Percentiles rank a stretch among this genome's conserved stretches.
Conservation (phyloP, 2,797 vertebrate genomes). For the Holocentrus rufus region DNA sequence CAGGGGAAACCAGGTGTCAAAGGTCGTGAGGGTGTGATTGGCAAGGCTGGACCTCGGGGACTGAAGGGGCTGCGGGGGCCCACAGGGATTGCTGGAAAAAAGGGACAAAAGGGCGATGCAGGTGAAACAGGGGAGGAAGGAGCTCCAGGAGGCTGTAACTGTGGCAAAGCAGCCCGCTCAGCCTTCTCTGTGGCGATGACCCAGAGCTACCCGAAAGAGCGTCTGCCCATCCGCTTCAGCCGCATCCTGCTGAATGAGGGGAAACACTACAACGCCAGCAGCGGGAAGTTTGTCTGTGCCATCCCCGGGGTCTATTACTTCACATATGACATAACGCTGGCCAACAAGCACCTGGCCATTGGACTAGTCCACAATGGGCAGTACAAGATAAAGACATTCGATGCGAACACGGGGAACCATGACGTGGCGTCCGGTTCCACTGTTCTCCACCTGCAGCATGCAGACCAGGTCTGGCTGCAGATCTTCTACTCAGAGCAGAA, state of each 20-base stretch:
- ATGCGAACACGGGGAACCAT: constrained; percentile 96
- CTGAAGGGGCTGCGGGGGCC: constrained; percentile 85
- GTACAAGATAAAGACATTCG: constrained; percentile 96
- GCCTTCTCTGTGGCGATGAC: constrained; percentile 96
- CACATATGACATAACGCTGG: constrained; percentile 94
- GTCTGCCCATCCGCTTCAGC: constrained; percentile 93
- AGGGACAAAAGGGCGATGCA: constrained; percentile 86
- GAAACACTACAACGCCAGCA: constrained; percentile 90
- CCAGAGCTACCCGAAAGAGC: constrained; percentile 94
- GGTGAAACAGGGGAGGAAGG: constrained; percentile 86
- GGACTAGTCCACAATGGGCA: constrained; percentile 96
- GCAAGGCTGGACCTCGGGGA: constrained; percentile 90
- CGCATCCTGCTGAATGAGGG: constrained; percentile 96
- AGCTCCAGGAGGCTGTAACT: constrained; percentile 88
- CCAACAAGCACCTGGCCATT: constrained; percentile 96
- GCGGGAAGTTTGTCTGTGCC: constrained; percentile 91
- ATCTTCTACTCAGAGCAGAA: constrained; percentile 99
- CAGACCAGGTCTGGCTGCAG: constrained; percentile 97
- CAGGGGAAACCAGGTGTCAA: constrained; percentile 89
- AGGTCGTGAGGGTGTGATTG: constrained; percentile 88
- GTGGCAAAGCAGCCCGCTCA: constrained; percentile 83
- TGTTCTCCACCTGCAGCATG: constrained; percentile 86
- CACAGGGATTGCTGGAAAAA: constrained; percentile 81
- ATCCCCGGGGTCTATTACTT: constrained; percentile 96
- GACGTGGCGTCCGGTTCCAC: constrained; percentile 96